Base-by-base conservation (phyloP, 1,140 invertebrate genomes). In the Bombyx mori region DNA sequence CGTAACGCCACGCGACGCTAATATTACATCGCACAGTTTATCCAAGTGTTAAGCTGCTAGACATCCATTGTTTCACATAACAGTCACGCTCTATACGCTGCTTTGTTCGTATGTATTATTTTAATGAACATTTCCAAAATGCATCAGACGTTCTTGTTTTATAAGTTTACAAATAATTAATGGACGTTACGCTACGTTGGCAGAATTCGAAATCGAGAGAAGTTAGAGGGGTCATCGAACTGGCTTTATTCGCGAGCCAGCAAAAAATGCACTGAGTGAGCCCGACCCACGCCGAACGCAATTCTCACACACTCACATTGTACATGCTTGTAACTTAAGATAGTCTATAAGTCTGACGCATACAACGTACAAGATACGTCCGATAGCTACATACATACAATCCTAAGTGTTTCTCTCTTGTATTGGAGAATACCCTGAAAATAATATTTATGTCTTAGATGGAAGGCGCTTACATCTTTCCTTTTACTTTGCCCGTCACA, bases 181-280 rank as follows among this genome's bases (percentile, higher is more conserved):
- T 66, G 61, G 61, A 79, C 73, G 79, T 79, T 76, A 73, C 77
- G 79, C 74, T 77, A 61, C 69, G 79, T 69, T 80, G 72, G 77
- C 69, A 66, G 79, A 71, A 76, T 84, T 82, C 68, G 73, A 75
- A 73, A 73, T 79, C 81, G 78, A 81, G 82, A 79, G 79, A 71
- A 71, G 72, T 72, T 62, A 67, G 72, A 58, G 62, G 71, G 82
- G 78, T 85, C 82, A 75, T 75, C 66, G 75, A 80, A 78, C 78
- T 64, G 64, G 64, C 75, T 78, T 78, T 82, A 77, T 79, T 87
- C 79, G 84, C 71, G 56, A 67, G 72, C 65, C 71, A 74, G 79
- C 82, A 87, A 87, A 87, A 87, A 87, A 87, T 85, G 82, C 79
- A 85, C 69, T 79, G 81, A 35, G 4, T 35, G 2, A 18, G 63